Percentiles rank a stretch among this genome's conserved stretches.
Evolutionary conservation across 2,113 vertebrate species (phyloP).

Genomic region (Scophthalmus maximus): DNA sequence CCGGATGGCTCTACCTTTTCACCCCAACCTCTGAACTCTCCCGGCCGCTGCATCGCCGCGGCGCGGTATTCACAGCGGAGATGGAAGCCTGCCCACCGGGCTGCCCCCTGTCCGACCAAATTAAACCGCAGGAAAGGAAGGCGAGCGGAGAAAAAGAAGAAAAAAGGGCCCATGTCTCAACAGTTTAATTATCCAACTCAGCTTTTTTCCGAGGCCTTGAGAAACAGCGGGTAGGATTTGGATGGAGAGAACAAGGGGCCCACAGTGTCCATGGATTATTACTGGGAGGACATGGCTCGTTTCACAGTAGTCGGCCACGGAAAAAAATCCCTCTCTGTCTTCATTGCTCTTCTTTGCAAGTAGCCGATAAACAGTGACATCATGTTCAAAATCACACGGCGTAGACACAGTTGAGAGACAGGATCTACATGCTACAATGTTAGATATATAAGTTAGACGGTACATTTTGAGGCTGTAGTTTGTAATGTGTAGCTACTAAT

Average conservation of each 20-base stretch:
- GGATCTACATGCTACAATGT: too few relatives aligned
- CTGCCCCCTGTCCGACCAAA: constrained; percentile 76
- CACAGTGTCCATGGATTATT: constrained; percentile 1
- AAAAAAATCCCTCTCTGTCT: not conserved
- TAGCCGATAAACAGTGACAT: too few relatives aligned
- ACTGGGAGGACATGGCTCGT: not conserved
- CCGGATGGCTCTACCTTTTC: constrained; percentile 67
- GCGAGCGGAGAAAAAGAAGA: constrained; percentile 11
- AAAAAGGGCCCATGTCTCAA: constrained; percentile 57
- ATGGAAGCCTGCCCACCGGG: constrained; percentile 62
- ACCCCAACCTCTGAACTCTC: constrained; percentile 68
- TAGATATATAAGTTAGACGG: too few relatives aligned
- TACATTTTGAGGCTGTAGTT: too few relatives aligned
- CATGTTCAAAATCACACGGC: too few relatives aligned
- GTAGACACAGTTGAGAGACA: too few relatives aligned
- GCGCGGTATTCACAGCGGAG: constrained; percentile 20
- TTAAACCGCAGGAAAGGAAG: constrained; percentile 67
- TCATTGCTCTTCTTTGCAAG: not conserved
- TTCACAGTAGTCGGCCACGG: not conserved
- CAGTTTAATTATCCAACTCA: constrained; percentile 78
- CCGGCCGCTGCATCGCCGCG: constrained; percentile 41
- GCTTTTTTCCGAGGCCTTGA: constrained; percentile 72
- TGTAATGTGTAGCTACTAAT: too few relatives aligned
- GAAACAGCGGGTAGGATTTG: constrained; percentile 68
- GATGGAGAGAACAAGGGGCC: not conserved